A percentile compares a stretch with the other conserved stretches of the same genome.
Evolutionary conservation across 1,140 invertebrate species (phyloP).

Genomic region (Harpegnathos saltator): DNA sequence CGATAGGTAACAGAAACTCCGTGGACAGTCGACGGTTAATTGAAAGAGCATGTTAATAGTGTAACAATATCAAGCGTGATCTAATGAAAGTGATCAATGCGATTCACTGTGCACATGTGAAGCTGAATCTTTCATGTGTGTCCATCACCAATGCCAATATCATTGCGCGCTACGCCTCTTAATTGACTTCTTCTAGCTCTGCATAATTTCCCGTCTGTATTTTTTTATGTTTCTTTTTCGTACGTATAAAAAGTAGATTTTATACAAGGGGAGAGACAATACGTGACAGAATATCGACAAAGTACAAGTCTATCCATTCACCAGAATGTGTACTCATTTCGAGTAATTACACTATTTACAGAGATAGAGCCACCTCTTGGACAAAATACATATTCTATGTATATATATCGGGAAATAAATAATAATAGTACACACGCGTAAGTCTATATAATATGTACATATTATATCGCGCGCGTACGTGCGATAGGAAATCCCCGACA

Average conservation of each 20-base stretch:
- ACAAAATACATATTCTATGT: conserved; percentile 63
- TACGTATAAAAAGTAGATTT: conserved; percentile 57
- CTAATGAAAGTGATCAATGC: conserved; percentile 74
- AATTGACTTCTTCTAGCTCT: conserved; percentile 48
- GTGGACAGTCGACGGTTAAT: conserved; percentile 70
- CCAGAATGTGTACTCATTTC: conserved; percentile 62
- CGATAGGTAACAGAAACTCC: conserved; percentile 75
- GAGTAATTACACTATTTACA: conserved; percentile 67
- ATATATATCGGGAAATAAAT: conserved; percentile 31
- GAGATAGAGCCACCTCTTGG: conserved; percentile 80
- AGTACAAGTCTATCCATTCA: conserved; percentile 56
- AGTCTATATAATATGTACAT: background rate
- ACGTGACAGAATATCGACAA: conserved; percentile 55
- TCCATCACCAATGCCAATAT: conserved; percentile 79
- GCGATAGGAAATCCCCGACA: conserved; percentile 13
- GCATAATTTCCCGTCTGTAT: conserved; percentile 40
- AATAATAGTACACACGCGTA: background rate
- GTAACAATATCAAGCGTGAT: conserved; percentile 76
- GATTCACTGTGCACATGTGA: conserved; percentile 75
- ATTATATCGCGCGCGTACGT: conserved; percentile 4
- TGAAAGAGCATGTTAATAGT: conserved; percentile 76
- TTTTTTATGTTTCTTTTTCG: too few relatives aligned
- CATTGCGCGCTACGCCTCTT: conserved; percentile 41
- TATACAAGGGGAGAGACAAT: conserved; percentile 77
- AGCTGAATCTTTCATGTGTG: conserved; percentile 67